phyloP scores from a whole-genome alignment of 2,113 vertebrate genomes.

The Burhinus bistriatus region DNA sequence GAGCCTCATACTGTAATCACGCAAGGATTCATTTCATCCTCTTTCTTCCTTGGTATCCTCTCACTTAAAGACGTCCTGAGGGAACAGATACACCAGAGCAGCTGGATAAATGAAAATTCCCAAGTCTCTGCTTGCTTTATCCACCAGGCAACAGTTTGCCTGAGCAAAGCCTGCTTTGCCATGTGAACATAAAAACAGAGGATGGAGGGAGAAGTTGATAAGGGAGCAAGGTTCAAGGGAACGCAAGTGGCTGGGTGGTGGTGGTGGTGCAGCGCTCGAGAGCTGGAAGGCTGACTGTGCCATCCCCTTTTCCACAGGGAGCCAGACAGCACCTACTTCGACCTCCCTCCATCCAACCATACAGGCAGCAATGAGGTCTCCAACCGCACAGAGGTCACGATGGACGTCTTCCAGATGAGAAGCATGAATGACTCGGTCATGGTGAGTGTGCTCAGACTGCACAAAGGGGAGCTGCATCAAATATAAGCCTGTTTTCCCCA shows the following conservation, averaged over 20 bases:
- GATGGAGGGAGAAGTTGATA: not conserved
- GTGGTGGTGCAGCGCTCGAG: not conserved
- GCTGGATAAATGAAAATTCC: not conserved
- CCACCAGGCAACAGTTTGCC: not conserved
- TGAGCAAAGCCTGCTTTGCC: not conserved
- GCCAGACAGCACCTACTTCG: constrained; percentile 96
- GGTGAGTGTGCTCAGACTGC: constrained; percentile 73
- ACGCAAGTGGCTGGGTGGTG: not conserved
- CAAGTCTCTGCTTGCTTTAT: not conserved
- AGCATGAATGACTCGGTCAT: constrained; percentile 86
- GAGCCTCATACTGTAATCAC: not conserved
- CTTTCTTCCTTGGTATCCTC: not conserved
- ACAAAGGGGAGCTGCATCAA: fast-evolving
- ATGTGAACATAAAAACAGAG: not conserved
- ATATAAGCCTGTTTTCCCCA: fast-evolving
- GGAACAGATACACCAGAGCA: not conserved
- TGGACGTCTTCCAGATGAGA: constrained; percentile 92
- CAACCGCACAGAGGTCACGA: constrained; percentile 77
- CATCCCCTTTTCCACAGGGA: constrained; percentile 75
- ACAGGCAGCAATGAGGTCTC: constrained; percentile 58
- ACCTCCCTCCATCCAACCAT: constrained; percentile 83
- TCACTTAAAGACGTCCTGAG: not conserved
- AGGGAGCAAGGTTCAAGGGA: not conserved
- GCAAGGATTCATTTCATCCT: not conserved
- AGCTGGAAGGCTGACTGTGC: not conserved